These are phyloP conservation scores for Serinus canaria DNA, from an alignment of 2,113 vertebrate species.

Conservation along the genomic window DNA sequence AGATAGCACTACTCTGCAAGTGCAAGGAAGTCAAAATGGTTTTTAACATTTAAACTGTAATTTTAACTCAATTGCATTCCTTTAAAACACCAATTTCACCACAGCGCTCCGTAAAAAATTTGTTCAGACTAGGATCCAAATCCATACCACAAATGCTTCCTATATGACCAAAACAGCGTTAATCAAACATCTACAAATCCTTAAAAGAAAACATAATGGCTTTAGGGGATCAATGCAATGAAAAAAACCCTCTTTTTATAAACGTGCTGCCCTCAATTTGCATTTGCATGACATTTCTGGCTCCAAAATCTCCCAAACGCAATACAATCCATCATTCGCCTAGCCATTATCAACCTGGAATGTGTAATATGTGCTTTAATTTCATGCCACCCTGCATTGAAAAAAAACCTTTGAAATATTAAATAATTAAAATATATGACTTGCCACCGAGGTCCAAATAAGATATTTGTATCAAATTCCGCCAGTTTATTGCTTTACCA, in stretches of 20 bases:
- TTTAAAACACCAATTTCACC: neutral
- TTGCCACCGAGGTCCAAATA: neutral
- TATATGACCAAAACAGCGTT: neutral
- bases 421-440: neutral
- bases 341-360: neutral
- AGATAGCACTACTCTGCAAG: neutral
- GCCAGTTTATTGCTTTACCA: neutral
- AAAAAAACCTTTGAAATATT: neutral
- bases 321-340: neutral
- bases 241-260: neutral
- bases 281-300: neutral
- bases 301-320: neutral
- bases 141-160: neutral
- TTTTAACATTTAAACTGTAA: neutral
- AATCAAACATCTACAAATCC: neutral
- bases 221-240: neutral
- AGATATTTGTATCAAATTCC: neutral
- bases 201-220: neutral
- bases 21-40: neutral
- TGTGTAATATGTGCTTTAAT: neutral
- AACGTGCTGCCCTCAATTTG: neutral
- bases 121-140: neutral
- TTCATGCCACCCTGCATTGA: neutral
- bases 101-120: neutral
- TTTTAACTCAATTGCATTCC: neutral